Base-by-base conservation (phyloP, 2,888 invertebrate species). In the Calameuta pallipes region DNA sequence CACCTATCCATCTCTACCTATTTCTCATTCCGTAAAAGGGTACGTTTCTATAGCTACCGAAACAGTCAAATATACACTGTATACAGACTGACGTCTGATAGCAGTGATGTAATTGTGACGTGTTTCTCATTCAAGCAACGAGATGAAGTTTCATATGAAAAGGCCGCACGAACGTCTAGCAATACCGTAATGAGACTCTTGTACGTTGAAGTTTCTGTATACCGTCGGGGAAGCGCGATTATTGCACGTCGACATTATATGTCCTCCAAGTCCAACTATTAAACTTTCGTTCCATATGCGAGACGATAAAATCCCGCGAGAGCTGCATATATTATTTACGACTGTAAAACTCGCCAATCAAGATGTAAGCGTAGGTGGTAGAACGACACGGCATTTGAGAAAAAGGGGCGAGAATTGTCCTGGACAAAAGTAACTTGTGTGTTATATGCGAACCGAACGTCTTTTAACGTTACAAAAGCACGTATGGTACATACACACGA, bases 361-460 rank as follows among this genome's bases (percentile, higher is more conserved):
- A 89, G 89, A 89, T 88, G 88, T 89, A 86, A 86, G 86, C 87
- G 89, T 84, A 83, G 85, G 83, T 83, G 85, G 80, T 75, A 73
- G 31, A 70, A 76, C 75, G 79, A 77, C 68, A 56, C 41, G 70
- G 76, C n/a, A 76, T 77, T 30, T 41, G 41, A 78, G 76, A 30
- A 33, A 75, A 34, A 37, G 36, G 70, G 37, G 35, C 35, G 69
- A 69, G 56, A 76, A 34, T 69, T 69, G 80, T 56, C 70, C n/a
- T n/a, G 34, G 34, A 33, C 71, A 71, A 71, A 71, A 71, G 71
- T 71, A 34, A 71, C 71, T 71, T 13, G 23, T 56, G 56, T 9
- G 56, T 23, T 56, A 56, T 56, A 23, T 6, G 56, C 56, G 56
- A 56, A 23, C 56, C 9, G 9, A 56, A 56, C 56, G 15, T 56